Conservation (phyloP, 2,888 invertebrate species). For the Andrena haemorrhoa region DNA sequence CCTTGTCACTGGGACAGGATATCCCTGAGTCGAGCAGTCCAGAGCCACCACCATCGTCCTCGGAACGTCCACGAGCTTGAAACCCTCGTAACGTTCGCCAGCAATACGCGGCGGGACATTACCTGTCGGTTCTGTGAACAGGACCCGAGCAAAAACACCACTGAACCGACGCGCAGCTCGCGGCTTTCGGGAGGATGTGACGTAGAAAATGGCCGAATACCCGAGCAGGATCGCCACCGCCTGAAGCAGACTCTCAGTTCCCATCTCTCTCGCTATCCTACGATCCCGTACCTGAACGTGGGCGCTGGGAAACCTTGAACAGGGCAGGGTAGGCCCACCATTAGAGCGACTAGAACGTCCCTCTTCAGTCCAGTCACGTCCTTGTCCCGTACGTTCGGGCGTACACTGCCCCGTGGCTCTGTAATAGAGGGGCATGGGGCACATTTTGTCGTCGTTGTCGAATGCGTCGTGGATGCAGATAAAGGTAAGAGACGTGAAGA, state of each 20-base stretch:
- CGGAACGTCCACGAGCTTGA: slow-evolving; percentile 87
- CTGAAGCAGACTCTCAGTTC: slow-evolving; percentile 78
- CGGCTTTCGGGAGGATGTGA: neutral
- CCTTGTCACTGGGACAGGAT: slow-evolving; percentile 89
- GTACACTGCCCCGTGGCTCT: slow-evolving; percentile 85
- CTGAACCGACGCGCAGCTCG: slow-evolving; percentile 16
- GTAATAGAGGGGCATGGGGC: slow-evolving; percentile 54
- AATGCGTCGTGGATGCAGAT: slow-evolving; percentile 39
- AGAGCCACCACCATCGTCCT: slow-evolving; percentile 87
- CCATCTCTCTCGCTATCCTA: slow-evolving; percentile 6
- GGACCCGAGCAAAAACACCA: slow-evolving; percentile 39
- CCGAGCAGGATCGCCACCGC: slow-evolving; percentile 58
- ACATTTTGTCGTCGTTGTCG: slow-evolving; percentile 53
- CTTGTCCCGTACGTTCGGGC: slow-evolving; percentile 84
- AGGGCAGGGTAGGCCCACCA: slow-evolving; percentile 86
- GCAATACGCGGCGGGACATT: slow-evolving; percentile 88
- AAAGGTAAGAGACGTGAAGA: slow-evolving; percentile 57
- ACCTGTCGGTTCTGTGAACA: slow-evolving; percentile 87
- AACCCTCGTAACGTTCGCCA: slow-evolving; percentile 88
- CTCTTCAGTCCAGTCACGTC: slow-evolving; percentile 80
- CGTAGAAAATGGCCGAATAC: slow-evolving; percentile 6
- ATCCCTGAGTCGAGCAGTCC: slow-evolving; percentile 89
- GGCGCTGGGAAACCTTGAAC: slow-evolving; percentile 87
- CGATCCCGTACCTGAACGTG: slow-evolving; percentile 84
- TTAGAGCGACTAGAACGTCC: slow-evolving; percentile 72